Base-by-base conservation (phyloP, 2,797 vertebrate species). In the Vipera ursinii region DNA sequence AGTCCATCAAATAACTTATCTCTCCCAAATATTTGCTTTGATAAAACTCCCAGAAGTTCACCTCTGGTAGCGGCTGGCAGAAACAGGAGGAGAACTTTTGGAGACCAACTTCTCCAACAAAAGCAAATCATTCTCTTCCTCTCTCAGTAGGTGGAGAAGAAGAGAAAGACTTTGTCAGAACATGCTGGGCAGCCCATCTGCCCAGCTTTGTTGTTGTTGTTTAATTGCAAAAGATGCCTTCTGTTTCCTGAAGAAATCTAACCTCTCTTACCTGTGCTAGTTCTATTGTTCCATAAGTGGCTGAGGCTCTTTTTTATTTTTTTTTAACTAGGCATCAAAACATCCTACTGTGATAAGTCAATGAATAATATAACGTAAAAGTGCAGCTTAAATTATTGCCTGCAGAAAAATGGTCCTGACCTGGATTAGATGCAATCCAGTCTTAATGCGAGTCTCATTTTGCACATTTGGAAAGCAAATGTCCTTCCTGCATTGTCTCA, bases 221-320 rank as follows among this genome's bases (percentile, higher is more conserved):
- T 87, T 91, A 93, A 92, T 86, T 92, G 53, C 69, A 93, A 91
- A 92, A 32, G 63, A 89, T 82, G 53, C 22, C 53, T 86, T 88
- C 82, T 88, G n/a, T 51, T 69, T 65, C 48, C 60, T 82, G 85
- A 73, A 86, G 44, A 93, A 89, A 93, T 60, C 22, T 32, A 56
- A 6, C 87, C n/a, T n/a, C 28, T n/a, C 63, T 24, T 38, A 56
- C 51, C 89, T n/a, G 26, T 73, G 3, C 32, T 63, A 26, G 24
- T 48, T 38, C 48, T 17, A 55, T 56, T 89, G 44, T 51, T 87
- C 9, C 61, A 82, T 78, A 91, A 92, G 87, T 14, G 89, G 61
- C 24, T 90, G 22, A 24, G 26, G 17, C 12, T 90, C 59, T 26
- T 89, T 93, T 73, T 73, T 10, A 53, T 53, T 61, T 26, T 10